Evolutionary conservation across 2,797 vertebrate genomes (phyloP).

Genomic region (Crenuchus spilurus): DNA sequence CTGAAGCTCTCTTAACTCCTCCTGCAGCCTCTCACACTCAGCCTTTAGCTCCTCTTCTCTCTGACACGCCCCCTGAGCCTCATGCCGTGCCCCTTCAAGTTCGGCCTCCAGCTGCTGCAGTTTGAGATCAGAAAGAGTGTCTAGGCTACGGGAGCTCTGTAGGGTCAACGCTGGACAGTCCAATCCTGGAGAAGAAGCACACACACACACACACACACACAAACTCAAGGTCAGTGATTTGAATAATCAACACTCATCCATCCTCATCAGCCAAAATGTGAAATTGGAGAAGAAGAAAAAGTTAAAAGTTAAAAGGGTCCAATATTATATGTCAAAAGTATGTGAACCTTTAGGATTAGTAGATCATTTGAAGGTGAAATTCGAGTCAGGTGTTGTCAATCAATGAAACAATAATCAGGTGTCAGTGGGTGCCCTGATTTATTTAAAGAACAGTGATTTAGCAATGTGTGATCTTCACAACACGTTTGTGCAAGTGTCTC

Average conservation of each 20-base stretch:
- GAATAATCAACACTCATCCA: neutral
- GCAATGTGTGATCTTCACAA: no score
- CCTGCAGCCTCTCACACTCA: conserved; percentile 87
- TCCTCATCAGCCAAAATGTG: neutral
- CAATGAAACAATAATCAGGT: no score
- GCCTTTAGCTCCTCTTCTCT: conserved; percentile 90
- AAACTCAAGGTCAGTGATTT: neutral
- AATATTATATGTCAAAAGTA: no score
- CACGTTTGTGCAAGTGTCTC: no score
- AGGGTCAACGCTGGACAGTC: conserved; percentile 86
- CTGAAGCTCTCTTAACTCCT: conserved; percentile 88
- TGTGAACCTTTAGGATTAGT: no score
- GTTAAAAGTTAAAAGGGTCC: no score
- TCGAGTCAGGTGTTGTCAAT: no score
- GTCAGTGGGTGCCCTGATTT: no score
- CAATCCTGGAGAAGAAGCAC: conserved; percentile 72
- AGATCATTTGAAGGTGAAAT: no score
- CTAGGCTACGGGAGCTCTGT: conserved; percentile 85
- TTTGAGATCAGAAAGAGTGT: conserved; percentile 83
- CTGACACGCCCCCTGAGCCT: conserved; percentile 89
- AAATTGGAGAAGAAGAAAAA: neutral
- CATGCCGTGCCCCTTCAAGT: conserved; percentile 87
- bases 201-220: neutral
- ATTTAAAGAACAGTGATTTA: no score
- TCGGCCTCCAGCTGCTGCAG: conserved; percentile 87